Evolutionary conservation across 37 sponge, comb jelly and placozoan genomes (phyloP), one percentile per base, ranked within the genome.

Genomic region (Chondrilla cf. caribensis): DNA sequence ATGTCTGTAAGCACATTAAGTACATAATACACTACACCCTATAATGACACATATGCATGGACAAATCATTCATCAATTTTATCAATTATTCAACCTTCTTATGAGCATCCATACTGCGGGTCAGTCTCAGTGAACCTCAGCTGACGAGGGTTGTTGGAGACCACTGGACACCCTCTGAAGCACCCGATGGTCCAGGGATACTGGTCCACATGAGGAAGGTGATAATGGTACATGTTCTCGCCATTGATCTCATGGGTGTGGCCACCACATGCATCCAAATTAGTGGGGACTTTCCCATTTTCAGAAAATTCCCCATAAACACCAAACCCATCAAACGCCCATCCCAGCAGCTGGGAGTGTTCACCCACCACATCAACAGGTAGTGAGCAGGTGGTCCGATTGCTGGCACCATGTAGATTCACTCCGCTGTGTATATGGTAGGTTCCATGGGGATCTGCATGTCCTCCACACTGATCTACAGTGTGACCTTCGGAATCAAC

Each of bases 101-200:
- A n/a, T n/a, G 51, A 47, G 11, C 51, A 47, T 47, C 51, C 51
- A 47, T 47, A 47, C 51, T 47, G 51, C 11, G 51, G 11, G 11
- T 47, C 51, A 14, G 51, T 47, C 11, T 6, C 11, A 11, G 51
- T 47, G 11, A 47, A 47, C 51, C 11, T 6, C 51, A 47, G 38
- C 55, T 88, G 81, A 0, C 41, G 39, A 58, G 71, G 79, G 25
- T 83, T 86, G 60, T 90, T 90, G 38, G 77, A 77, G 32, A 76
- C 79, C 35, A 77, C 70, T 1, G 91, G 91, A 41, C 91, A 91
- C 2, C 88, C 87, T 62, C 65, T 91, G 38, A 65, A 91, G 86
- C 91, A 91, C 38, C 91, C 91, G 40, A 91, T 87, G 18, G 71
- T 87, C 91, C 91, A 91, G 2, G 91, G 91, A 38, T 78, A 91